These are phyloP conservation scores for Phaethornis superciliosus DNA, from an alignment of 2,113 vertebrate species.

Conservation along the genomic window DNA sequence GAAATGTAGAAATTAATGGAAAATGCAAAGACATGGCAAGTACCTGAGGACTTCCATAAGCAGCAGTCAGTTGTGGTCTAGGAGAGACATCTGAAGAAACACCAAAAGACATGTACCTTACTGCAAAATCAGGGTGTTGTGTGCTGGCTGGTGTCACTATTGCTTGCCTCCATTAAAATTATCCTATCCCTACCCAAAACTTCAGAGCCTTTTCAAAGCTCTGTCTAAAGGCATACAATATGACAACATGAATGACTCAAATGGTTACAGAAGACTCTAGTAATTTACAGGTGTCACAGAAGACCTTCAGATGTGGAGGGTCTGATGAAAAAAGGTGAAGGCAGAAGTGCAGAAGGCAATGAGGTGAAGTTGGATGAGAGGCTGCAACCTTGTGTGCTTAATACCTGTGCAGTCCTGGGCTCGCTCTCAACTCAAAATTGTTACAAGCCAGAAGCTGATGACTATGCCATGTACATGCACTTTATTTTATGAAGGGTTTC, in stretches of 20 bases:
- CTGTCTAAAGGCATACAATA: neutral
- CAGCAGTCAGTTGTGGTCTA: neutral
- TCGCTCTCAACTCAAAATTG: neutral
- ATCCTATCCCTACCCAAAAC: neutral
- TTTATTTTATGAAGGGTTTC: neutral
- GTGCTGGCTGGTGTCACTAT: neutral
- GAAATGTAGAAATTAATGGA: neutral
- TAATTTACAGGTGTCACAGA: neutral
- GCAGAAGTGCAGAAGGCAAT: neutral
- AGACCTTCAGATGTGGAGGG: neutral
- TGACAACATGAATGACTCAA: neutral
- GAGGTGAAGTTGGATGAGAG: neutral
- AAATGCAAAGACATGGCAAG: neutral
- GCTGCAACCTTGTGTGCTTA: neutral
- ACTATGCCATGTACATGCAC: neutral
- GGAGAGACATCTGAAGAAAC: neutral
- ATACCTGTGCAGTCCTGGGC: accelerated
- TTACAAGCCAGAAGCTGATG: neutral
- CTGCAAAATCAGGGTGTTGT: neutral
- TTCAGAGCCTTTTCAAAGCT: neutral
- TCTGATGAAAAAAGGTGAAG: neutral
- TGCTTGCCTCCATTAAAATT: neutral
- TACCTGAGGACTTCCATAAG: neutral
- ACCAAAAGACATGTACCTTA: accelerated
- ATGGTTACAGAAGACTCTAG: neutral